Evolutionary conservation across 2,888 invertebrate genomes (phyloP), one percentile per base, ranked within the genome.

Genomic region (Eurois occulta): DNA sequence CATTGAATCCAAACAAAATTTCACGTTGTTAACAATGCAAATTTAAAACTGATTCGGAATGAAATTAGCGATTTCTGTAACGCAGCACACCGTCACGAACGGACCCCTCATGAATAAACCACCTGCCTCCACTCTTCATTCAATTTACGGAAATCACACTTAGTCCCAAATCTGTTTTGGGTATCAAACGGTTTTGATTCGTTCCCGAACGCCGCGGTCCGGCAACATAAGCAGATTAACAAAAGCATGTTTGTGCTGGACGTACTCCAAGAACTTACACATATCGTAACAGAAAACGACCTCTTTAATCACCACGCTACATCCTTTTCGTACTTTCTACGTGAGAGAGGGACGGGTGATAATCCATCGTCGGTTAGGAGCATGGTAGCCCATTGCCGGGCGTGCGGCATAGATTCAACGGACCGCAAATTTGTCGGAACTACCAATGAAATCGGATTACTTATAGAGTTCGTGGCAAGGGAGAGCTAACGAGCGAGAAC

Each of bases 381-480:
- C 80, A 81, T 88, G 87, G 92, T 89, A 89, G 90, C 87, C 91
- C 90, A 88, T 89, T 87, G 87, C 87, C 85, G 86, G 88, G 88
- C 87, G 85, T 87, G 91, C 90, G 91, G 92, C 89, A 91, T 88
- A 89, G 92, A 93, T 90, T 93, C 93, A 93, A 91, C 94, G 91
- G 93, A 94, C 95, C 95, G 95, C 95, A 96, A 96, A 96, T 96
- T 95, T 95, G 95, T 95, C 94, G 95, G 94, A 94, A 94, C 94
- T 94, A 94, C 92, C 94, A 93, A 93, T 94, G 95, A 94, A 95
- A 95, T 95, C 94, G 93, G 95, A 96, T 96, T 95, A 96, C 94
- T 88, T 91, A 91, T 89, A 89, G 91, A 93, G 91, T 92, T 91
- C 88, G 92, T 91, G 91, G 92, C 91, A 90, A 92, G 92, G 92